These are phyloP conservation scores for Oxyruncus cristatus DNA, from an alignment of 2,113 vertebrate species.

Conservation along the genomic window DNA sequence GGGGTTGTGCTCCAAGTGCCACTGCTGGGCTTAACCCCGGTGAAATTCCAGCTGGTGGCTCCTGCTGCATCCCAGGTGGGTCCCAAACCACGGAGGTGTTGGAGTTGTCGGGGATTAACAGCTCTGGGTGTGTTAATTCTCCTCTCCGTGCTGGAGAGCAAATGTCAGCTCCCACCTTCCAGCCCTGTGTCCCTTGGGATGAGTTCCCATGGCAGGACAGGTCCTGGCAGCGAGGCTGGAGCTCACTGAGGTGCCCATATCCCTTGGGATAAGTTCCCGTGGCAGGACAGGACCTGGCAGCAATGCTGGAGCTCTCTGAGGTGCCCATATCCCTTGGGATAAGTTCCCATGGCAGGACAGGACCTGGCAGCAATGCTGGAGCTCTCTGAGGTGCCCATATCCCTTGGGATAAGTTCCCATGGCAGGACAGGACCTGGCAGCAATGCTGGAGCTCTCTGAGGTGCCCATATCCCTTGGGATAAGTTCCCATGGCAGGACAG, in stretches of 20 bases:
- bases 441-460: too few species aligned
- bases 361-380: background rate
- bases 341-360: rapidly evolving
- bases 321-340: background rate
- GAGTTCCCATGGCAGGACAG: rapidly evolving
- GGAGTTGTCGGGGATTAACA: background rate
- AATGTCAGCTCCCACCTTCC: background rate
- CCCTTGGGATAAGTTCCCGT: rapidly evolving
- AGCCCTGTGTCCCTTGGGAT: rapidly evolving
- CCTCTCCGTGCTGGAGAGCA: background rate
- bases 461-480: too few species aligned
- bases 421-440: too few species aligned
- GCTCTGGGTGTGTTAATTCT: background rate
- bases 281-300: background rate
- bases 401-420: too few species aligned
- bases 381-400: background rate
- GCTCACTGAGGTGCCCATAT: background rate
- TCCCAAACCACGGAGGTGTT: background rate
- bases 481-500: too few species aligned
- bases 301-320: background rate
- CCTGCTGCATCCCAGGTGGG: background rate
- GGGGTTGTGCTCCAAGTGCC: background rate
- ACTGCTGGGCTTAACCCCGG: background rate
- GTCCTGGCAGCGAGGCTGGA: background rate
- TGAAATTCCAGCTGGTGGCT: background rate